phyloP scores from a whole-genome alignment of 2,888 invertebrate genomes.

The Syrista parreyssii region DNA sequence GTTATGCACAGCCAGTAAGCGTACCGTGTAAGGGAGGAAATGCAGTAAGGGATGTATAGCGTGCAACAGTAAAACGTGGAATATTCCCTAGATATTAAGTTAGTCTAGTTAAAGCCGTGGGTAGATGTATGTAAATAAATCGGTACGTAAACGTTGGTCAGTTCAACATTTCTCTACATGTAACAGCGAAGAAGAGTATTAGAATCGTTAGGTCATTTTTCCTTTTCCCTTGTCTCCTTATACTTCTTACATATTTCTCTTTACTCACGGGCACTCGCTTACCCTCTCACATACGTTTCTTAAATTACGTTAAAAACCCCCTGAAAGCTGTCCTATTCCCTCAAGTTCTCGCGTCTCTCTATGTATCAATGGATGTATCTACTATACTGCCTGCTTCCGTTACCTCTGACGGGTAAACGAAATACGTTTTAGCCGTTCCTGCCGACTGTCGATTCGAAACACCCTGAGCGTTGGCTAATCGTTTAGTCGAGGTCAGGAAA shows the following conservation, averaged over 20 bases:
- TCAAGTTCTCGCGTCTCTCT: neutral
- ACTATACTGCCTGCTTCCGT: neutral
- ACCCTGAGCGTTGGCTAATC: neutral
- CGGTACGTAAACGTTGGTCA: neutral
- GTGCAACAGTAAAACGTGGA: neutral
- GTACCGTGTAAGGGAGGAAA: neutral
- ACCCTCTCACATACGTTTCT: neutral
- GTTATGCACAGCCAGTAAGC: neutral
- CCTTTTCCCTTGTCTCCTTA: conserved; percentile 10
- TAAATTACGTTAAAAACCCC: neutral
- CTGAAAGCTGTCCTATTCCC: neutral
- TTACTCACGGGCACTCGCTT: neutral
- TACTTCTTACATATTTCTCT: neutral
- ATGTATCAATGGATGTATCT: neutral
- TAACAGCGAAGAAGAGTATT: neutral
- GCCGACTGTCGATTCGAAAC: neutral
- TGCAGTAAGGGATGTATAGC: neutral
- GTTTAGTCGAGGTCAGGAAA: neutral
- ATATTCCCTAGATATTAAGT: neutral
- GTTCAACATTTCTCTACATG: neutral
- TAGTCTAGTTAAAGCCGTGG: neutral
- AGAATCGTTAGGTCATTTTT: neutral
- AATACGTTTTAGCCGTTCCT: neutral
- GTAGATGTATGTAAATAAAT: neutral
- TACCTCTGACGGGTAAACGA: neutral